Conservation (phyloP, 2,113 vertebrate species). For the Lepus timidus region DNA sequence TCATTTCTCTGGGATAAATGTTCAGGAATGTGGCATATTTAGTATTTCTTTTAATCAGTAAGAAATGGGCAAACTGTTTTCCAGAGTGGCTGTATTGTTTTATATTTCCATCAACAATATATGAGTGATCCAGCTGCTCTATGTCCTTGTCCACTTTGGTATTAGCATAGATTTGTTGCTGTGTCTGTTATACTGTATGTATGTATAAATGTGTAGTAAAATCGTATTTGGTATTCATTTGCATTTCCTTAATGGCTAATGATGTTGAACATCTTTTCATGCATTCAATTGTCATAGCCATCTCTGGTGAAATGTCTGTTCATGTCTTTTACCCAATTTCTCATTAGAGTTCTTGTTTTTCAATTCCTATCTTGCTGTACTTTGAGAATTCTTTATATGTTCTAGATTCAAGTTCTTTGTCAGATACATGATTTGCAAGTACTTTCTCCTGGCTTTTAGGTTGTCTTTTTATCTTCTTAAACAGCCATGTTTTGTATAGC, state of each 20-base stretch:
- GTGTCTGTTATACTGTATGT: not conserved
- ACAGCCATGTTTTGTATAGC: not conserved
- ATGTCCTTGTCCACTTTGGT: not conserved
- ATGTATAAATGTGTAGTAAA: not conserved
- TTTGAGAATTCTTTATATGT: constrained; percentile 52
- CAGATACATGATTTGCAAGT: constrained; percentile 13
- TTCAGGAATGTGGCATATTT: not conserved
- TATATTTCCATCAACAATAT: not conserved
- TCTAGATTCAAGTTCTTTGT: constrained; percentile 20
- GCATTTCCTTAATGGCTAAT: constrained; percentile 2
- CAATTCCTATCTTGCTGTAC: not conserved
- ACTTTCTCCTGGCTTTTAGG: not conserved
- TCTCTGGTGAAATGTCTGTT: constrained; percentile 28
- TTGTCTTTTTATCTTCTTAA: not conserved
- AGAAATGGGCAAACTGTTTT: constrained; percentile 2
- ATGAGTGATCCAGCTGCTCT: not conserved
- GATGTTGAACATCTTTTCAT: constrained; percentile 28
- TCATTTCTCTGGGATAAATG: constrained; percentile 12
- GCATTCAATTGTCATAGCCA: not conserved
- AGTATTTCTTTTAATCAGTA: not conserved
- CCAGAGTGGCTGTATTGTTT: not conserved
- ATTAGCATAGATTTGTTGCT: not conserved
- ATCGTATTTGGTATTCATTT: constrained; percentile 43
- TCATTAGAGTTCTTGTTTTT: not conserved
- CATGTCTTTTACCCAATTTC: constrained; percentile 26